Conservation (phyloP, 2,888 invertebrate species). For the Hirtodrosophila trivittata region DNA sequence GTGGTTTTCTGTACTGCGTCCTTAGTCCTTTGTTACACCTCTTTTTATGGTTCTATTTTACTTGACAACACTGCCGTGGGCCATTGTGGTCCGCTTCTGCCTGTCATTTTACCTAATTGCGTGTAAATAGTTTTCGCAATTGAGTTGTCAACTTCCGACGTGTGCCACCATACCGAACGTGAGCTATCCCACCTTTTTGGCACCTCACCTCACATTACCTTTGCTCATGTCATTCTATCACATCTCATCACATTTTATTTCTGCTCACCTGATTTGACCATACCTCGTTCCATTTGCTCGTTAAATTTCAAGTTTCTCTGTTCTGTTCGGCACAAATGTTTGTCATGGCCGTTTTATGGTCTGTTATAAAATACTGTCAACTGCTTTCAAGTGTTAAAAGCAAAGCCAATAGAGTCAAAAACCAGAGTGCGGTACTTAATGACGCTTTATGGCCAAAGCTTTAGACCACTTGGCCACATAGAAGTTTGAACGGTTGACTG, state of each 20-base stretch:
- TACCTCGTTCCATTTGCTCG: conserved; percentile 11
- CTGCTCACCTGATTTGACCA: background rate
- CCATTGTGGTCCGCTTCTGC: conserved; percentile 22
- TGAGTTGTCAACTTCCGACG: conserved; percentile 70
- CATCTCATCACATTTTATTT: conserved; percentile 1
- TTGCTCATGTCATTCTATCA: background rate
- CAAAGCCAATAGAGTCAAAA: conserved; percentile 4
- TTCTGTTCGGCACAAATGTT: conserved; percentile 60
- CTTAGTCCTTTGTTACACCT: conserved; percentile 39
- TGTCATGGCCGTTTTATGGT: conserved; percentile 58
- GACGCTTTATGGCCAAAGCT: conserved; percentile 29
- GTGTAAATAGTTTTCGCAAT: conserved; percentile 75
- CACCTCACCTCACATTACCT: conserved; percentile 11
- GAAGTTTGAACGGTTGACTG: background rate
- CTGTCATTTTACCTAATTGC: conserved; percentile 68
- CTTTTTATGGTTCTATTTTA: conserved; percentile 48
- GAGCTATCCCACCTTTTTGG: conserved; percentile 2
- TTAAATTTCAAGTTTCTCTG: conserved; percentile 35
- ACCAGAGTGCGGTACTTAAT: conserved; percentile 34
- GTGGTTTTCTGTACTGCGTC: background rate
- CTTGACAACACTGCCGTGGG: conserved; percentile 45
- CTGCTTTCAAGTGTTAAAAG: conserved; percentile 16
- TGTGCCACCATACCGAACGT: conserved; percentile 17
- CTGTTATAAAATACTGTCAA: conserved; percentile 39
- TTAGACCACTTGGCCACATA: background rate